These are phyloP conservation scores for Nicator chloris DNA, from an alignment of 2,113 vertebrate species.

Conservation along the genomic window DNA sequence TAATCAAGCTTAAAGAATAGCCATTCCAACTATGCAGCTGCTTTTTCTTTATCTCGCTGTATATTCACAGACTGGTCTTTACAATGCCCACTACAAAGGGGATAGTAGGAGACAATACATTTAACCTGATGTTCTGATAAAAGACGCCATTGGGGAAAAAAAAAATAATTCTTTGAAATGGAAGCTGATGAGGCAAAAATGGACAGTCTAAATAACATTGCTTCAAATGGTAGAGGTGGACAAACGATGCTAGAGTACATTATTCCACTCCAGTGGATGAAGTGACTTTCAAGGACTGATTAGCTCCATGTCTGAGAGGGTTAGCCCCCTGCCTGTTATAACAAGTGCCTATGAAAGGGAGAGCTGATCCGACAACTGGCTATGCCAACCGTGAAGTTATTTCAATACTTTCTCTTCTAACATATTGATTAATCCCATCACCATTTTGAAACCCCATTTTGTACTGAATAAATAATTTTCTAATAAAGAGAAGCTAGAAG, in stretches of 20 bases:
- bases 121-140: slow-evolving; percentile 3
- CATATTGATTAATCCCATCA: slow-evolving; percentile 64
- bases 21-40: background rate
- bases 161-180: slow-evolving; percentile 26
- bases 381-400: slow-evolving; percentile 64
- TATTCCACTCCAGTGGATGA: slow-evolving; percentile 60
- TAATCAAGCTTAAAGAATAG: background rate
- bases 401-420: slow-evolving; percentile 57
- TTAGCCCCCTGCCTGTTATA: slow-evolving; percentile 67
- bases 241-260: slow-evolving; percentile 38
- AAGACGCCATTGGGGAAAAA: background rate
- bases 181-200: slow-evolving; percentile 46
- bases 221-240: slow-evolving; percentile 51
- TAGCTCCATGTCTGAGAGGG: slow-evolving; percentile 69
- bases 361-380: slow-evolving; percentile 58
- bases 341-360: slow-evolving; percentile 66
- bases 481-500: slow-evolving; percentile 53
- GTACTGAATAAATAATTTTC: slow-evolving; percentile 48
- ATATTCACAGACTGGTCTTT: background rate
- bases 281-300: slow-evolving; percentile 69
- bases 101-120: background rate
- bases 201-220: slow-evolving; percentile 40
- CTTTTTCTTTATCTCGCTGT: slow-evolving; percentile 2
- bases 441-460: slow-evolving; percentile 48
- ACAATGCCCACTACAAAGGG: background rate